Evolutionary conservation across 2,888 invertebrate species (phyloP), one percentile per base, ranked within the genome.

Genomic region (Capitulum mitella): DNA sequence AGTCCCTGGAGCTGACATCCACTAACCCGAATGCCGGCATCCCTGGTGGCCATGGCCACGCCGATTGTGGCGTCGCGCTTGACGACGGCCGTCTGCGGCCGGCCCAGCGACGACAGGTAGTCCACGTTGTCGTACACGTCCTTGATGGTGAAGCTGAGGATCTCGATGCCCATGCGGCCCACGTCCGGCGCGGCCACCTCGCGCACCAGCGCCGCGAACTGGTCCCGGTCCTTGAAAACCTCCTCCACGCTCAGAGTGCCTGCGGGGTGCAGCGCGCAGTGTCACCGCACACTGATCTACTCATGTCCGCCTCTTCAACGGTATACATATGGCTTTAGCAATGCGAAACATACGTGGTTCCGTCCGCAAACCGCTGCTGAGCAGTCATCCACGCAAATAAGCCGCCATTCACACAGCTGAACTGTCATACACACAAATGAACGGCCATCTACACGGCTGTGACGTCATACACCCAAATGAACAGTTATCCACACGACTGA

Each of bases 181-280:
- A 98, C 97, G 89, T 98, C 98, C 83, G 98, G 97, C 19, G 98
- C 95, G 80, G 98, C 98, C 78, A 96, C 97, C 88, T 98, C 98
- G 84, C 98, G 91, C 58, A 98, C 98, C 83, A 97, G 89, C 78
- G 94, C 93, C 82, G 98, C 98, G 89, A 98, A 98, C 87, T 97
- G 97, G 86, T 98, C 98, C 86, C 98, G 90, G 89, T 98, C 98
- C 88, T 94, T 93, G 90, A 96, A 97, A 81, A 97, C 94, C 89
- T 96, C 95, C 91, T 97, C 96, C 85, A 98, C 98, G 88, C 97
- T 96, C 89, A 98, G 92, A 84, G 97, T 98, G 89, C 97, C 97
- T 97, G 88, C 74, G 86, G 85, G 80, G 79, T 32, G 37, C 79
- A 76, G 54, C n/a, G n/a, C n/a, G n/a, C n/a, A n/a, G n/a, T n/a